Evolutionary conservation across 1,140 invertebrate genomes (phyloP).

Genomic region (Diorhabda elongata): DNA sequence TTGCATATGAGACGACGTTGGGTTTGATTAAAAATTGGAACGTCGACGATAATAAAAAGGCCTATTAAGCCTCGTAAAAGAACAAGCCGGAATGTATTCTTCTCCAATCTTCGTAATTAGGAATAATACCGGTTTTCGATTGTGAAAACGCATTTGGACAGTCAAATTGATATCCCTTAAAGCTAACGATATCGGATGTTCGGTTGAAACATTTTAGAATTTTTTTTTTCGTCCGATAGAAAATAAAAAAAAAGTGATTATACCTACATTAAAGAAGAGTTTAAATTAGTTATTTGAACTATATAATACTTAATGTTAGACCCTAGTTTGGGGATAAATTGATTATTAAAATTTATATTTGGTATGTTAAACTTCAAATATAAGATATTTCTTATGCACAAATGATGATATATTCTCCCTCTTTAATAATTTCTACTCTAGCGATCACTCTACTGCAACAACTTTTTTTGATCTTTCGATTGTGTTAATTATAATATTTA

Average conservation of each 20-base stretch:
- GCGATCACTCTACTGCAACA: too few species aligned
- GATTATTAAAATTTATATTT: too few species aligned
- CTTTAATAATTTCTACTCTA: too few species aligned
- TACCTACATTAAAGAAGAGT: too few species aligned
- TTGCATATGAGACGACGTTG: background rate
- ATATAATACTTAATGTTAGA: too few species aligned
- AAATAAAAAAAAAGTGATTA: background rate
- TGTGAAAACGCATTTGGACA: background rate
- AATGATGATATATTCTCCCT: too few species aligned
- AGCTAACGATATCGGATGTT: background rate
- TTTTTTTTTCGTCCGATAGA: background rate
- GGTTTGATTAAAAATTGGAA: constrained; percentile 1
- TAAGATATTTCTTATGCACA: too few species aligned
- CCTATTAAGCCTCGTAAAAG: background rate
- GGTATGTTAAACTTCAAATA: too few species aligned
- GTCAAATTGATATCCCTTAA: background rate
- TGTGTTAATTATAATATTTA: too few species aligned
- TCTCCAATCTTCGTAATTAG: constrained; percentile 1
- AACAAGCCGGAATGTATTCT: constrained; percentile 2
- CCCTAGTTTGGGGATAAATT: too few species aligned
- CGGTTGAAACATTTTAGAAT: background rate
- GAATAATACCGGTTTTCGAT: constrained; percentile 2
- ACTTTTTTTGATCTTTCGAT: too few species aligned
- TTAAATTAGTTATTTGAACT: too few species aligned
- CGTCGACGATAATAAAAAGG: background rate